Base-by-base conservation (phyloP, 2,888 invertebrate species). In the Molorchus minor region DNA sequence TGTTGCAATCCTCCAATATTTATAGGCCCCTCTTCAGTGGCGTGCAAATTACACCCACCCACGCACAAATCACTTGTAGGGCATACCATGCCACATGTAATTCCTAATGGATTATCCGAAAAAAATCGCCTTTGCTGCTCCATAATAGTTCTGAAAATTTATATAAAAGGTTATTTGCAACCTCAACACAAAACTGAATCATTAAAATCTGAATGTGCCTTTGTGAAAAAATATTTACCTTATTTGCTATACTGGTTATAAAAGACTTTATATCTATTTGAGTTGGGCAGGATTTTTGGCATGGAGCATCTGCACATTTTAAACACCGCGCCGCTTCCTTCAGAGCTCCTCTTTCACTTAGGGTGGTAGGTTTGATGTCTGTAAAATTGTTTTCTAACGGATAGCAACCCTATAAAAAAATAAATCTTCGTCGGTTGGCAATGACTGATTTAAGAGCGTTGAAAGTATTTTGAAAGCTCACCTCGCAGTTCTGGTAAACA, bases 1-100 rank as follows among this genome's bases (percentile, higher is more conserved):
- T 99, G 98, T 80, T 99, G 99, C 29, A 99, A 84, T 0, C 99
- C 99, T 0, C 98, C 98, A 71, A 99, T 99, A 77, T 99, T 99
- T 71, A 99, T 99, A 0, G 98, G 91, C 0, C 99, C 99, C 79
- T 98, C 98, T 79, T 99, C 99, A 7, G 91, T 88, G 0, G 97
- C 98, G 76, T 94, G 91, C 7, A 99, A 84, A 81, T 99, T 99
- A 80, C 98, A 99, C 0, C 97, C 96, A 0, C 98, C 98, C 0
- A 98, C 98, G 79, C 98, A 99, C 0, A 99, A 87, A 80, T 99
- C 98, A 76, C 96, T 97, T 0, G 98, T 98, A 1, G 98, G 98
- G 71, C 98, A 98, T 16, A 99, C 98, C 98, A 99, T 99, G 19
- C 96, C 96, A 73, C 96, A 96, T 0, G 95, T 94, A 1, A 97